Conservation (phyloP, 2,888 invertebrate genomes). For the Idaea dimidiata region DNA sequence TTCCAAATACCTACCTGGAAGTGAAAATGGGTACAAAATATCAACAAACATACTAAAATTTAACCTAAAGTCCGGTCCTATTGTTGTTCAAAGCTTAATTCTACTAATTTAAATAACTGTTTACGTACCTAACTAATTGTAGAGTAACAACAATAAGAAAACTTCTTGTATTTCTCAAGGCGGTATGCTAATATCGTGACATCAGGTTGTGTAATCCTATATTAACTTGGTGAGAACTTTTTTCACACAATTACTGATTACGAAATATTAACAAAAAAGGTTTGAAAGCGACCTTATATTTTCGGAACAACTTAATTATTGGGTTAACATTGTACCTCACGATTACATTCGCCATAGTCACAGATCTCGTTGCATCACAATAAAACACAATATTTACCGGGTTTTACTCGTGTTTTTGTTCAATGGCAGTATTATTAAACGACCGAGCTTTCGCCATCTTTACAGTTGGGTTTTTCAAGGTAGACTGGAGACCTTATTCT, state of each 20-base stretch:
- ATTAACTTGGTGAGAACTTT: conserved; percentile 17
- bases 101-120: conserved; percentile 15
- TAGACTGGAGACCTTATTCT: too few relatives aligned
- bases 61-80: conserved; percentile 3
- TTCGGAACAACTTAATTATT: neutral
- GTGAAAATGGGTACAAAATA: conserved; percentile 7
- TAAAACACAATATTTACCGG: too few relatives aligned
- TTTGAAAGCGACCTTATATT: conserved; percentile 11
- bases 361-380: too few relatives aligned
- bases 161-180: conserved; percentile 28
- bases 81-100: conserved; percentile 14
- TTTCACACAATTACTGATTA: conserved; percentile 10
- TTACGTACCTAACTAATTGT: conserved; percentile 17
- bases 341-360: too few relatives aligned
- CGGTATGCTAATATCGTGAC: conserved; percentile 29
- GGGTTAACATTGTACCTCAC: neutral
- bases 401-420: too few relatives aligned
- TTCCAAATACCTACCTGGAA: conserved; percentile 10
- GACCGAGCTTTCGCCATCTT: too few relatives aligned
- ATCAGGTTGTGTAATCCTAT: conserved; percentile 27
- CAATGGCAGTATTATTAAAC: too few relatives aligned
- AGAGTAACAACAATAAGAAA: conserved; percentile 23
- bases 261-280: conserved; percentile 2
- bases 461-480: too few relatives aligned
- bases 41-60: conserved; percentile 1